phyloP scores from a whole-genome alignment of 2,888 invertebrate genomes.

The Malachius bipustulatus region DNA sequence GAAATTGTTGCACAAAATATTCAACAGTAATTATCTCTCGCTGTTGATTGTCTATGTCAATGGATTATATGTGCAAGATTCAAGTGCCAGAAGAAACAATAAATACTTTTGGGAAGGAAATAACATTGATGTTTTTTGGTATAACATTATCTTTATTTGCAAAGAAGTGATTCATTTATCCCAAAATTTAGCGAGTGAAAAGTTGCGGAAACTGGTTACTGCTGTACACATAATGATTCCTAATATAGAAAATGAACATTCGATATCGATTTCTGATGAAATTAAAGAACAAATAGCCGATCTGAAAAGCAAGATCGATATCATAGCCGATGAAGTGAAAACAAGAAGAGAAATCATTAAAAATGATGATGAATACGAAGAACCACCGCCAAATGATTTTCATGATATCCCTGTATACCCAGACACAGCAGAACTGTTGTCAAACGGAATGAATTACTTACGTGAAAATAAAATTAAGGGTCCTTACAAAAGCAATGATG shows the following conservation, averaged over 20 bases:
- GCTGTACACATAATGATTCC: conserved; percentile 20
- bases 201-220: conserved; percentile 25
- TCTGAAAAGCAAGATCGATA: conserved; percentile 28
- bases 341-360: conserved; percentile 21
- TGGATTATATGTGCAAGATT: not conserved
- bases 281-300: conserved; percentile 35
- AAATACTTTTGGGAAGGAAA: conserved; percentile 2
- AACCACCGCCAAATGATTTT: conserved; percentile 41
- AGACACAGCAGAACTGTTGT: conserved; percentile 33
- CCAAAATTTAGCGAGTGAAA: conserved; percentile 26
- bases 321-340: conserved; percentile 24
- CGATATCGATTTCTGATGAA: conserved; percentile 16
- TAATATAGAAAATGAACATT: conserved; percentile 18
- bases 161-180: not conserved
- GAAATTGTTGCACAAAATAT: not conserved
- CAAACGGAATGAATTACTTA: conserved; percentile 35
- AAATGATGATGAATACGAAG: conserved; percentile 35
- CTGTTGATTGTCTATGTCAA: not conserved
- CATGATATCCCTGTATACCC: conserved; percentile 45
- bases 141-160: not conserved
- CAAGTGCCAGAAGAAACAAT: not conserved
- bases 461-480: conserved; percentile 50
- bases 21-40: not conserved
- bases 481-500: conserved; percentile 48
- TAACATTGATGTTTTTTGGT: not conserved